A percentile compares a stretch with the other conserved stretches of the same genome.
These are phyloP conservation scores for Pyrrhura leucotis DNA, from an alignment of 2,797 vertebrate species.

Conservation along the genomic window DNA sequence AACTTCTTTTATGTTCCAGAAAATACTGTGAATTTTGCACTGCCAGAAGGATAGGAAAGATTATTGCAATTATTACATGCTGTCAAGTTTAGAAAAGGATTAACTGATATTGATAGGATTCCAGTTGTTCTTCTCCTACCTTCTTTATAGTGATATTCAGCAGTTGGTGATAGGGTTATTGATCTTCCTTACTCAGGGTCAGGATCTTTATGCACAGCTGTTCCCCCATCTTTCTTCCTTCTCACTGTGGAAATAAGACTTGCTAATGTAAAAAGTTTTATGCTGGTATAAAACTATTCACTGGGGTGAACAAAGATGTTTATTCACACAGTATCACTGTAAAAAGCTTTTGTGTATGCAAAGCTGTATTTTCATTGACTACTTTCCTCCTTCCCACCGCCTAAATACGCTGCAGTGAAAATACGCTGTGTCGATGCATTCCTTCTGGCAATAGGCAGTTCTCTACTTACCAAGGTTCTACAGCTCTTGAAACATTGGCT, in stretches of 20 bases:
- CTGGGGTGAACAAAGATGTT: background rate
- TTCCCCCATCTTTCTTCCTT: slow-evolving; percentile 1
- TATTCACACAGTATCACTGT: background rate
- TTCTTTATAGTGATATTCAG: background rate
- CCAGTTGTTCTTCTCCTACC: background rate
- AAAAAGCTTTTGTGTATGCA: background rate
- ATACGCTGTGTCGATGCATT: background rate
- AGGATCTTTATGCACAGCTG: background rate
- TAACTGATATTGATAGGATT: background rate
- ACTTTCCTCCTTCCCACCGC: background rate
- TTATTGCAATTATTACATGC: background rate
- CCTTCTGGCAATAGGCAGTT: slow-evolving; percentile 36
- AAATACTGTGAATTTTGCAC: background rate
- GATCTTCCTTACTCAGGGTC: background rate
- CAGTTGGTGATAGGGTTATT: background rate
- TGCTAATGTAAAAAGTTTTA: background rate
- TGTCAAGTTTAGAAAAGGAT: background rate
- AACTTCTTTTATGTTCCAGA: background rate
- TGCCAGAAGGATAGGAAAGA: background rate
- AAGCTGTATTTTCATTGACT: background rate
- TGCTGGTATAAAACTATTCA: background rate
- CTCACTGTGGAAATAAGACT: background rate
- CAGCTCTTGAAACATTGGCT: background rate
- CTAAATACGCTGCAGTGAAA: background rate
- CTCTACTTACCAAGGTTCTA: slow-evolving; percentile 10